Evolutionary conservation across 2,113 vertebrate species (phyloP), one percentile per base, ranked within the genome.

Genomic region (Lagopus leucura): DNA sequence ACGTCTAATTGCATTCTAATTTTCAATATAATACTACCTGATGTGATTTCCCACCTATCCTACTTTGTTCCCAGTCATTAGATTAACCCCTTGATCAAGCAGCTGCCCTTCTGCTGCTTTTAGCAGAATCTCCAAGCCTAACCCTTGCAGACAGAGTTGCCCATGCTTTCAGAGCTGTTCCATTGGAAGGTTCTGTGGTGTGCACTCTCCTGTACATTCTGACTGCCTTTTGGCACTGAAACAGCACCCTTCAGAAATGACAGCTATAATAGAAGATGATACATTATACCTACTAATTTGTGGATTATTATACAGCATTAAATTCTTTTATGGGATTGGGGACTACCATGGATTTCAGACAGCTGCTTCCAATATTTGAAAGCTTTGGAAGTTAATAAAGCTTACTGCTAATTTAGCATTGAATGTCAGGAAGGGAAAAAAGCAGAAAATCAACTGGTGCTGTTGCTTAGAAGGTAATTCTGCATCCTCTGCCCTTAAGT

Each of bases 281-380:
- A 43, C 52, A 43, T 89, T 90, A 89, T 40, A 55, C 65, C 73
- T 75, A 65, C 69, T 86, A 47, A 93, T 90, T 86, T 92, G 72
- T 86, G 81, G 38, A 81, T 90, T 96, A 72, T 63, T 81, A 43
- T 80, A 72, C 75, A 86, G 86, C 69, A 88, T 91, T 45, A 67
- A 60, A 81, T 93, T 94, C 17, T 92, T 75, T 40, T 32, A 0
- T 57, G 34, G 38, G 52, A 71, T 0, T 90, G 54, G 30, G 76
- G 30, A 27, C 40, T 78, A 73, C 32, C 2, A 0, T 83, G 73
- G 88, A 61, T 92, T 93, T 90, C 57, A 82, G 92, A 57, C 52
- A 92, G 91, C 77, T 89, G 58, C 75, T 96, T 40, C 32, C 82
- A 82, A 6, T 36, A 20, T 47, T 2, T 81, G 74, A 65, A 30